Base-by-base conservation (phyloP, 1,140 invertebrate genomes). In the Melitaea cinxia region DNA sequence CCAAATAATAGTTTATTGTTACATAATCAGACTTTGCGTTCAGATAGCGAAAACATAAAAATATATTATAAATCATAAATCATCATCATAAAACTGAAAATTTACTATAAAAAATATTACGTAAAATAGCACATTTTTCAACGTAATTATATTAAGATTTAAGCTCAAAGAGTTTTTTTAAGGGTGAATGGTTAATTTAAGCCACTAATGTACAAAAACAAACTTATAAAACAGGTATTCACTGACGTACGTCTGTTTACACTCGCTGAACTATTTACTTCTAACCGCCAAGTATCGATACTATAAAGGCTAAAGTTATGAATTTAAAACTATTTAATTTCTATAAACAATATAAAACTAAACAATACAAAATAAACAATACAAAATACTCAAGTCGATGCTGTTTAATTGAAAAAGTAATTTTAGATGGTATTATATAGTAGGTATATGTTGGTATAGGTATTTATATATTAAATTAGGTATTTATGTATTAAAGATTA, bases 181-280 rank as follows among this genome's bases (percentile, higher is more conserved):
- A 15, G 17, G 37, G 4, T 39, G 37, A 39, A 42, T 42, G 37
- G 37, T 42, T 42, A 42, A 42, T 42, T 42, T 42, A 42, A 17
- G 37, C 37, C 37, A 42, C 37, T 42, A 42, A 42, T 15, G 37
- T 17, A 17, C 37, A 15, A 42, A 42, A 42, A 42, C 37, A 42
- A 42, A 17, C 37, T 47, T 47, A 23, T 23, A 47, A 47, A 23
- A 47, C 37, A 42, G 37, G n/a, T 12, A 21, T 47, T 47, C 39
- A 45, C 17, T 47, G 6, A 23, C 17, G 17, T 21, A 23, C 17
- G 42, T 23, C 42, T 47, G 42, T 14, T 47, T 47, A 23, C 21
- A 47, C 42, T 23, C 9, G 42, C 19, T 10, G 9, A 47, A 47
- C 7, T 47, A 47, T 47, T 47, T 47, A 47, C 21, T 47, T 47